Percentiles rank a stretch among this genome's conserved stretches.
Evolutionary conservation across 2,113 vertebrate species (phyloP).

Genomic region (Eulemur rufifrons): DNA sequence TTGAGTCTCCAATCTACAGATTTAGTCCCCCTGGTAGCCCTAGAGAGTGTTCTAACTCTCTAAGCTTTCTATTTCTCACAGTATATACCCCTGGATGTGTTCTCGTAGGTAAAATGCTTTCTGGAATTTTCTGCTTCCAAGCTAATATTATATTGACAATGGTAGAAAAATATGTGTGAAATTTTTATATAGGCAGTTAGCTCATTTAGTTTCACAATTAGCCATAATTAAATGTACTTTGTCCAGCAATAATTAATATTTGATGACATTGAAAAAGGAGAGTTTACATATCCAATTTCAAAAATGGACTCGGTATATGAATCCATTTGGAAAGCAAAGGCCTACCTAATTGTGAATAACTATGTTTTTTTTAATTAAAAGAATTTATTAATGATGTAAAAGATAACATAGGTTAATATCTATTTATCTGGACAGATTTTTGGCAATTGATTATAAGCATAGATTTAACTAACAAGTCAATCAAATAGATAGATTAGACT

Average conservation of each 20-base stretch:
- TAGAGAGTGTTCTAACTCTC: neutral
- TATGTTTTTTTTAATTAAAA: constrained; percentile 32
- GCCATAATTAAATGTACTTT: constrained; percentile 36
- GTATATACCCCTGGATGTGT: neutral
- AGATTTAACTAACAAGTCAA: constrained; percentile 68
- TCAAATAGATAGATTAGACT: constrained; percentile 56
- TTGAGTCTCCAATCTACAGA: neutral
- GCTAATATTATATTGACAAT: constrained; percentile 3
- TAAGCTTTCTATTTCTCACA: neutral
- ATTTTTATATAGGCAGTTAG: constrained; percentile 38
- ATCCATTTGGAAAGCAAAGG: neutral
- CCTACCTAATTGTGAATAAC: constrained; percentile 4
- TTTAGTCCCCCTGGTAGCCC: neutral
- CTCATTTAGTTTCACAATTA: constrained; percentile 28
- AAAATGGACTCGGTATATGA: neutral
- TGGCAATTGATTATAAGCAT: constrained; percentile 73
- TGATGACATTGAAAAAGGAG: constrained; percentile 37
- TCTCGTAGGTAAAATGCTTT: neutral
- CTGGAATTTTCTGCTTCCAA: neutral
- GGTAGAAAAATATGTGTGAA: neutral
- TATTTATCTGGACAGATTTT: constrained; percentile 48
- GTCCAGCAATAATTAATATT: constrained; percentile 54
- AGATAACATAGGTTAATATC: neutral
- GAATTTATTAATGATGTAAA: neutral
- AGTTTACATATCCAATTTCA: constrained; percentile 51